Base-by-base conservation (phyloP, 2,888 invertebrate genomes). In the Melinaea marsaeus region DNA sequence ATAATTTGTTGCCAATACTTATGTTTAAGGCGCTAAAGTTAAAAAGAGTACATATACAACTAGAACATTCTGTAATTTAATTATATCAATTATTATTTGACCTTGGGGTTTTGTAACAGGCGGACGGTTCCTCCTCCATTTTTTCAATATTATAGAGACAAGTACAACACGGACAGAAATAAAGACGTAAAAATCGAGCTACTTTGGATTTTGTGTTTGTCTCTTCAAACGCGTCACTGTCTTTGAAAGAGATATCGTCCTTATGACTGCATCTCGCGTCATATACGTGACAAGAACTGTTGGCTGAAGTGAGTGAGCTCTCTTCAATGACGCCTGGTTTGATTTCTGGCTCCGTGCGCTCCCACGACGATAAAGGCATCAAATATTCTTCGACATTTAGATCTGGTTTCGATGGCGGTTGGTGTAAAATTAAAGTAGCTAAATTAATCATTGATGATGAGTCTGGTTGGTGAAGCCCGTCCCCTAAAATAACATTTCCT, bases 391-490 rank as follows among this genome's bases (percentile, higher is more conserved):
- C 85, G n/a, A 83, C 71, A 42, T 73, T 76, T 13, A 85, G 69
- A 70, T 81, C 85, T 56, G 84, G 83, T 69, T 88, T 88, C 0
- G 88, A 89, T 13, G 74, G 79, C 5, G 83, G 75, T 65, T 82
- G 82, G 48, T 86, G 86, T 4, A 85, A 78, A 60, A 93, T 88
- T 22, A 93, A 78, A 4, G 93, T 93, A 6, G 91, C 93, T 63
- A 93, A 79, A 77, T 93, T 93, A 0, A 92, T 86, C 85, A 93
- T 86, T 0, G 93, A 93, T 0, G 91, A 92, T 67, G 91, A 92
- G 68, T 92, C 91, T 0, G 88, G 90, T 62, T 91, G 86, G 73
- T 92, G 92, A 2, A 91, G 85, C 13, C 92, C 92, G 69, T 93
- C 93, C 0, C 92, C 93, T 2, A 90, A 90, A 60, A 91, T 81